These are phyloP conservation scores for Hetaerina americana DNA, from an alignment of 1,140 invertebrate genomes.

Conservation along the genomic window DNA sequence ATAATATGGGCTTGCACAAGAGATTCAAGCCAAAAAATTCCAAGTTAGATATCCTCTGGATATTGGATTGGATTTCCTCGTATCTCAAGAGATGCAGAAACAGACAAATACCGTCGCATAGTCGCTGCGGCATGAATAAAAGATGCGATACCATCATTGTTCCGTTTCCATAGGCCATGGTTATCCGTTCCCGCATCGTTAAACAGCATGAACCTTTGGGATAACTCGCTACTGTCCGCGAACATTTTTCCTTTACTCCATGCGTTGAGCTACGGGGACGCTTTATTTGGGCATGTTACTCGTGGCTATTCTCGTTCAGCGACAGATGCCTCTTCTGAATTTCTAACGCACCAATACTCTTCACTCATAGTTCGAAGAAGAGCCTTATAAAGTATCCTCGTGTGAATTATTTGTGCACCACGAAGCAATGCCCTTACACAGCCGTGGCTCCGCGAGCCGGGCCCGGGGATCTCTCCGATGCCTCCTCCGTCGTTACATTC, in stretches of 20 bases:
- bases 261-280: neutral
- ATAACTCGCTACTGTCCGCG: neutral
- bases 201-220: neutral
- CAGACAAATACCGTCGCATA: neutral
- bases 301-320: neutral
- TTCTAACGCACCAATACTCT: too few species aligned
- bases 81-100: neutral
- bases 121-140: neutral
- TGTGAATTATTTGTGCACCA: too few species aligned
- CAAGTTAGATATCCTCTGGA: too few species aligned
- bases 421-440: too few species aligned
- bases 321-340: neutral
- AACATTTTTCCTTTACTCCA: neutral
- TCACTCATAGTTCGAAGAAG: too few species aligned
- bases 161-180: neutral
- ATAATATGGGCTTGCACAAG: too few species aligned
- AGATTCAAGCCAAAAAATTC: too few species aligned
- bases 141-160: neutral
- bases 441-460: too few species aligned
- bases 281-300: neutral
- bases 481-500: too few species aligned
- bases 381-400: too few species aligned
- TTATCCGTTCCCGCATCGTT: neutral
- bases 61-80: too few species aligned
- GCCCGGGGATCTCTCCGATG: too few species aligned